Base-by-base conservation (phyloP, 2,888 invertebrate genomes). In the Ligdia adustata region DNA sequence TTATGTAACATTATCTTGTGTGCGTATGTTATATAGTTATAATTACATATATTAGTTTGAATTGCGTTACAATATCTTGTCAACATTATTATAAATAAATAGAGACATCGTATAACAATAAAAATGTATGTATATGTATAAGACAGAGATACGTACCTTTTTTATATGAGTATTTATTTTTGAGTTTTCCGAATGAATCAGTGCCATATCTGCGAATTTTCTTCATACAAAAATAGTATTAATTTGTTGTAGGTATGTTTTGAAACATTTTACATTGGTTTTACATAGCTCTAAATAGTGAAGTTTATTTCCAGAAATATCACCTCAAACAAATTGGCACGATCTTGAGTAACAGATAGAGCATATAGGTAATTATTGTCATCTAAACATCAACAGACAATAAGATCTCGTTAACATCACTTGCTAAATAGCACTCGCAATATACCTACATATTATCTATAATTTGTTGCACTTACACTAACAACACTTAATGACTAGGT, bases 401-500 rank as follows among this genome's bases (percentile, higher is more conserved):
- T 28, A 37, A 33, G 34, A 33, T 47, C 40, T 33, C 28, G 39
- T 12, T 33, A 24, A 15, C 40, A 44, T 45, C 39, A 20, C 35
- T 37, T 48, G 45, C 47, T 48, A 22, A 22, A 40, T 40, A 57
- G 52, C 45, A 32, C 47, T 42, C 48, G 47, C 50, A 33, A 42
- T 47, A 14, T 31, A n/a, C n/a, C n/a, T n/a, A n/a, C n/a, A n/a
- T n/a, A n/a, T n/a, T n/a, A n/a, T n/a, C n/a, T n/a, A n/a, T n/a
- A 29, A 34, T 37, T 33, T 26, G 32, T 37, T 29, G 9, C 43
- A 44, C 32, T 40, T 38, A 41, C 9, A 20, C 42, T 55, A 53
- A 18, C 51, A 55, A 53, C 34, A 24, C 47, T 48, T 57, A 57
- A 29, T 53, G 57, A 60, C 59, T 60, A 60, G 42, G 48, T 49